phyloP scores from a whole-genome alignment of 2,797 vertebrate species.

The Anguilla marmorata region DNA sequence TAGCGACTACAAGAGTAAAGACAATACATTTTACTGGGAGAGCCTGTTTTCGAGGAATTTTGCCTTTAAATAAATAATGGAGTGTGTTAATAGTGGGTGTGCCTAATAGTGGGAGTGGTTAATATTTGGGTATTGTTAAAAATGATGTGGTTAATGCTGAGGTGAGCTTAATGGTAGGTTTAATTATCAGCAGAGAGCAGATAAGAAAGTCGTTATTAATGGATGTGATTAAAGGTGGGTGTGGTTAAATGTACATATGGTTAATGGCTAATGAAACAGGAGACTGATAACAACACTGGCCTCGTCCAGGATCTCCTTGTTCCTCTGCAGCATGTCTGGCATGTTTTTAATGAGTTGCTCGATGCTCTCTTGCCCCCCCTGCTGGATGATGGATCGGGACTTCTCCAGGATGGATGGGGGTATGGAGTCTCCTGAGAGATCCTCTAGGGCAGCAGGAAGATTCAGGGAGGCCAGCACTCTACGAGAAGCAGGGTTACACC shows the following conservation, averaged over 20 bases:
- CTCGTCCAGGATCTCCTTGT: slow-evolving; percentile 95
- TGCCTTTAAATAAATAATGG: neutral
- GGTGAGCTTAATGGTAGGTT: neutral
- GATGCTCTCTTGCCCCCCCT: slow-evolving; percentile 91
- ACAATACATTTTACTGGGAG: neutral
- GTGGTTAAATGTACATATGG: neutral
- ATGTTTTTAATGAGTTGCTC: slow-evolving; percentile 92
- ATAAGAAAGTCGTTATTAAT: neutral
- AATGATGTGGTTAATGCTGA: neutral
- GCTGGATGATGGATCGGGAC: slow-evolving; percentile 82
- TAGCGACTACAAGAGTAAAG: slow-evolving; percentile 73
- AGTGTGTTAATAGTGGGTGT: neutral
- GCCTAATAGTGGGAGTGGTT: neutral
- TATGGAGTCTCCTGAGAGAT: slow-evolving; percentile 91
- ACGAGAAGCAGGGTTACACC: slow-evolving; percentile 36
- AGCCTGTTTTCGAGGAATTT: neutral
- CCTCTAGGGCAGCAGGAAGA: slow-evolving; percentile 95
- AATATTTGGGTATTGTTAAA: neutral
- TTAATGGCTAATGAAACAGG: neutral
- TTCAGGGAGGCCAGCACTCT: slow-evolving; percentile 96
- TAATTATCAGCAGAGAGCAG: neutral
- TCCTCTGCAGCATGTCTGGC: slow-evolving; percentile 91
- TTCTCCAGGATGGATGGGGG: slow-evolving; percentile 95
- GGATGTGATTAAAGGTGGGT: neutral
- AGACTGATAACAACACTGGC: slow-evolving; percentile 57